Evolutionary conservation across 2,888 invertebrate genomes (phyloP), one percentile per base, ranked within the genome.

Genomic region (Sturmia bella): DNA sequence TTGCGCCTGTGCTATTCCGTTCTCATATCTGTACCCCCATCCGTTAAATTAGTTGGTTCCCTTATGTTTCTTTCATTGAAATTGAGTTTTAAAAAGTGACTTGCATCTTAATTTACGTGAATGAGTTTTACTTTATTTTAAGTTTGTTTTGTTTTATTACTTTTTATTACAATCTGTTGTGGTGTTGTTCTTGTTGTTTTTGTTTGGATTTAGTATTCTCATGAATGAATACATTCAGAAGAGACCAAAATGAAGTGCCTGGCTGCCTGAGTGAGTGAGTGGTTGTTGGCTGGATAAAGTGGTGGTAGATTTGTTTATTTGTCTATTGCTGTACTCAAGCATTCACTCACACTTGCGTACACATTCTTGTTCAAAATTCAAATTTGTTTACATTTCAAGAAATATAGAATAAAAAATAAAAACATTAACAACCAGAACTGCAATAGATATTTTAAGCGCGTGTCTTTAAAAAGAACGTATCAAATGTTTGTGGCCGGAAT

Each of bases 281-380:
- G 37, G 11, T 4, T 72, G 2, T 1, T 48, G 48, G 17, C 15
- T 57, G 27, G 19, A 12, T 59, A 15, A 72, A 69, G 57, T 72
- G 74, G 64, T 82, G 73, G 68, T 61, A 70, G 74, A 82, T 75
- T 78, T 74, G 74, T 79, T 78, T 81, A 81, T 81, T 64, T 69
- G 63, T 73, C 68, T 78, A 68, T 54, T 63, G 39, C 45, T 39
- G 9, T 59, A 66, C 41, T 68, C 68, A 78, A 78, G 78, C 66
- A 73, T 66, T 52, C 45, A 21, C 15, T 37, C 15, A 6, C 37
- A n/a, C 37, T 37, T 27, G 32, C 24, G 54, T 54, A 21, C 45
- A 19, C 37, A 41, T 52, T 72, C 32, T 52, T 32, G 41, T 19
- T 76, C 41, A 41, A 41, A 68, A 68, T 59, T 9, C 57, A 17